Conservation (phyloP, 2,888 invertebrate species). For the Amaurobius ferox region DNA sequence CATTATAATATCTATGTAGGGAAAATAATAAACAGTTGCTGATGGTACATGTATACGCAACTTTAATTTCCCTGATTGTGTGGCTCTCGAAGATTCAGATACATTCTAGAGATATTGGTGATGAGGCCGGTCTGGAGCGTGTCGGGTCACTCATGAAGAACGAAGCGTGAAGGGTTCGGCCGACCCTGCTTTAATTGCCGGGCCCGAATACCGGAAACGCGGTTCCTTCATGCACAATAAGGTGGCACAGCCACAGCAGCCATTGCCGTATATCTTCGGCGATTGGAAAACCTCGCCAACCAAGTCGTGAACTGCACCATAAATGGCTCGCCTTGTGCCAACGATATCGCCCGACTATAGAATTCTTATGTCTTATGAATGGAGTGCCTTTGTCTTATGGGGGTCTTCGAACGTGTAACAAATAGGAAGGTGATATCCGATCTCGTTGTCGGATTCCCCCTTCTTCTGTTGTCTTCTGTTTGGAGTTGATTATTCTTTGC, state of each 20-base stretch:
- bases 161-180: conserved; percentile 61
- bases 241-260: conserved; percentile 23
- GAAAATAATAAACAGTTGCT: too few relatives aligned
- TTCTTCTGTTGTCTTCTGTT: too few relatives aligned
- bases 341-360: too few relatives aligned
- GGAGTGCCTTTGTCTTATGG: background rate
- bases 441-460: too few relatives aligned
- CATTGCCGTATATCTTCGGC: conserved; percentile 21
- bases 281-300: conserved; percentile 48
- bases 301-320: conserved; percentile 32
- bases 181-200: conserved; percentile 52
- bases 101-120: too few relatives aligned
- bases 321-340: too few relatives aligned
- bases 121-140: conserved; percentile 19
- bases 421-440: too few relatives aligned
- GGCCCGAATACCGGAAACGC: conserved; percentile 59
- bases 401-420: background rate
- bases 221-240: conserved; percentile 42
- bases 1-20: too few relatives aligned
- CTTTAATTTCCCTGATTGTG: too few relatives aligned
- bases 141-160: conserved; percentile 65
- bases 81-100: too few relatives aligned
- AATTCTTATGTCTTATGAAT: background rate
- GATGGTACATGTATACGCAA: too few relatives aligned
- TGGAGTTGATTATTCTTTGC: too few relatives aligned